A percentile compares a stretch with the other conserved stretches of the same genome.
phyloP scores from a whole-genome alignment of 2,113 vertebrate species.

The Psilopogon haemacephalus region DNA sequence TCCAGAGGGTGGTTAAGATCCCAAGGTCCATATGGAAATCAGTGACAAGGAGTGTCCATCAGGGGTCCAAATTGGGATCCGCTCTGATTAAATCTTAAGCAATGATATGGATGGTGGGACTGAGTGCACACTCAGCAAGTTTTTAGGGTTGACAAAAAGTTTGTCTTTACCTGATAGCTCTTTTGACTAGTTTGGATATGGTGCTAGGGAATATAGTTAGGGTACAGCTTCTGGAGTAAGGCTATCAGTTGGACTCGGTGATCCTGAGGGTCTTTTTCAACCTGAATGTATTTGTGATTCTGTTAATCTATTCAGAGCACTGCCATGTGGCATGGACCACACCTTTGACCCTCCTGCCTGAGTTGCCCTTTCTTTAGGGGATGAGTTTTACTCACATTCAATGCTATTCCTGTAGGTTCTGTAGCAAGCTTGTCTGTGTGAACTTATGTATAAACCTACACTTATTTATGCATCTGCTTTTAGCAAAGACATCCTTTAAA shows the following conservation, averaged over 20 bases:
- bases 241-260: too few relatives aligned
- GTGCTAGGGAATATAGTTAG: too few relatives aligned
- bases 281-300: too few relatives aligned
- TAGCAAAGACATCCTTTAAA: not conserved
- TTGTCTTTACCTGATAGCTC: not conserved
- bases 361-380: not conserved
- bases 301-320: not conserved
- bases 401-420: not conserved
- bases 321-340: not conserved
- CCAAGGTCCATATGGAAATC: too few relatives aligned
- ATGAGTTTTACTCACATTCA: not conserved
- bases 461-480: not conserved
- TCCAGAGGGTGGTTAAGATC: too few relatives aligned
- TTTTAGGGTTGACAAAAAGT: not conserved
- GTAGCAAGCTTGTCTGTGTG: not conserved
- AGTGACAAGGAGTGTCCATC: too few relatives aligned
- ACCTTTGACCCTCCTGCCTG: not conserved
- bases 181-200: not conserved
- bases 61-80: too few relatives aligned
- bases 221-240: too few relatives aligned
- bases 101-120: too few relatives aligned
- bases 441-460: not conserved
- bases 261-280: too few relatives aligned
- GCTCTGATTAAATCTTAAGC: too few relatives aligned
- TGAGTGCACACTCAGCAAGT: too few relatives aligned